Evolutionary conservation across 2,113 vertebrate genomes (phyloP).

Genomic region (Siphamia tubifer): DNA sequence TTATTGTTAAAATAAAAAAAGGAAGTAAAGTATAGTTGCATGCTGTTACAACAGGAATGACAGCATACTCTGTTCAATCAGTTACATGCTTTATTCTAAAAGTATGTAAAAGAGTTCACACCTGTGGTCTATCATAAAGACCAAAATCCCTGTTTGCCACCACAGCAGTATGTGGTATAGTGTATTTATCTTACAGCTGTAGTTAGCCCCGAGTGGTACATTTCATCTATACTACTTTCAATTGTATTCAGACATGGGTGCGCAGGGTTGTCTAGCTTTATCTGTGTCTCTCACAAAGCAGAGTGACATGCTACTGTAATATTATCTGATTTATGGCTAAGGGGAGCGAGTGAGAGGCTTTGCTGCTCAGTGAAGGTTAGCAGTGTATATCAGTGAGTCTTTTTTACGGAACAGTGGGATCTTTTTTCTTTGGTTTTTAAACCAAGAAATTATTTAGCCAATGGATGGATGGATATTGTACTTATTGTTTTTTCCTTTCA

Average conservation of each 20-base stretch:
- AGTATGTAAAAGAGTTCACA: neutral
- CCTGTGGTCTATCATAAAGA: conserved; percentile 21
- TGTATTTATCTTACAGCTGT: conserved; percentile 68
- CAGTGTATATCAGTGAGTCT: conserved; percentile 31
- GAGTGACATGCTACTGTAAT: conserved; percentile 51
- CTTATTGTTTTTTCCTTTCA: neutral
- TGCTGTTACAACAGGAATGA: neutral
- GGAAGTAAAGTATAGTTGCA: neutral
- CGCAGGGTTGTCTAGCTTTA: conserved; percentile 49
- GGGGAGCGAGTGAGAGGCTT: conserved; percentile 30
- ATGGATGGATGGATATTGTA: neutral
- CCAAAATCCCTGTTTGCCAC: conserved; percentile 42
- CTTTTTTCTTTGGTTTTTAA: no score
- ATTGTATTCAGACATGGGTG: conserved; percentile 62
- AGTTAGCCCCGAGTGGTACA: conserved; percentile 64
- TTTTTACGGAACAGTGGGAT: conserved; percentile 21
- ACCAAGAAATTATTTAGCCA: conserved; percentile 18
- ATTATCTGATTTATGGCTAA: conserved; percentile 63
- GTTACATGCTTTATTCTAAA: neutral
- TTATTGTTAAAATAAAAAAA: conserved; percentile 4
- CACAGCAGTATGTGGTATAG: conserved; percentile 39
- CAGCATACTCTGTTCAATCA: neutral
- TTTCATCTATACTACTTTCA: conserved; percentile 66
- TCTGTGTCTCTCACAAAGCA: conserved; percentile 55
- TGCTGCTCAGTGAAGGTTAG: conserved; percentile 43